Conservation (phyloP, 2,888 invertebrate species). For the Aproaerema taeniolella region DNA sequence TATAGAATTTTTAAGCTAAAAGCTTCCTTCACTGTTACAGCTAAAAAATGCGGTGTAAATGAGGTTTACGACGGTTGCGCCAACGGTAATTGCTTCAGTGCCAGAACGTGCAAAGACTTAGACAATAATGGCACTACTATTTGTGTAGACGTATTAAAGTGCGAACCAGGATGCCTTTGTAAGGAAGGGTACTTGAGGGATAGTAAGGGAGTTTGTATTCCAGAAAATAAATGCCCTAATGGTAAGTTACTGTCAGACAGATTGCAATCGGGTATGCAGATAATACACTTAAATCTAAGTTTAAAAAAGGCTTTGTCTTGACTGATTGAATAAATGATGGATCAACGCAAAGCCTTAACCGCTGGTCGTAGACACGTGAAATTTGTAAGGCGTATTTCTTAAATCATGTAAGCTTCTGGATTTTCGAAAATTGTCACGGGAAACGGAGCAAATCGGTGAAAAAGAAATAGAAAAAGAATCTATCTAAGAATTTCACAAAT, state of each 20-base stretch:
- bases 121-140: constrained; percentile 1
- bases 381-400: too few relatives aligned
- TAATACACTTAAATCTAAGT: background rate
- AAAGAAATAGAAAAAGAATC: too few relatives aligned
- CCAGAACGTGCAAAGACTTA: constrained; percentile 10
- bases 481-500: too few relatives aligned
- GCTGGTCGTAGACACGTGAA: too few relatives aligned
- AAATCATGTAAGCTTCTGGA: too few relatives aligned
- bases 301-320: too few relatives aligned
- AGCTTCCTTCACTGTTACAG: constrained; percentile 2
- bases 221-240: constrained; percentile 5
- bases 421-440: too few relatives aligned
- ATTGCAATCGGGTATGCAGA: background rate
- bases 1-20: too few relatives aligned
- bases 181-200: constrained; percentile 13
- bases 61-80: constrained; percentile 10
- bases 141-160: background rate
- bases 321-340: too few relatives aligned
- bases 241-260: too few relatives aligned
- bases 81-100: constrained; percentile 10
- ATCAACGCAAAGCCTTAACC: too few relatives aligned
- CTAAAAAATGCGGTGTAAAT: constrained; percentile 4
- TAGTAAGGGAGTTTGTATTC: constrained; percentile 10
- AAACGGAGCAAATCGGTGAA: too few relatives aligned
- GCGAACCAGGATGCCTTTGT: constrained; percentile 17